Evolutionary conservation across 2,888 invertebrate genomes (phyloP).

Genomic region (Syritta pipiens): DNA sequence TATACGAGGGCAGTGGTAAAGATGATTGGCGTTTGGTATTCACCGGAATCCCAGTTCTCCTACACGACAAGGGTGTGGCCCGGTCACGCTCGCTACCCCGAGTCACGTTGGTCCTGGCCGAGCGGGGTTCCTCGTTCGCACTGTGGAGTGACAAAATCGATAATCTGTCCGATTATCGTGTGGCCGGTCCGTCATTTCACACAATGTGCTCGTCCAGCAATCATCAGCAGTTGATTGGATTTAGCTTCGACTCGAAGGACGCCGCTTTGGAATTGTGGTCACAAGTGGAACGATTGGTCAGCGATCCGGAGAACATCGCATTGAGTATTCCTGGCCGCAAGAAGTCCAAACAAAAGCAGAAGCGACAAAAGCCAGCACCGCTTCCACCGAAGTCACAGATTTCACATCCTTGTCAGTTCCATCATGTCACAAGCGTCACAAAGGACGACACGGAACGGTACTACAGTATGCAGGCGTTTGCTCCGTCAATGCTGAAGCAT

Average conservation of each 20-base stretch:
- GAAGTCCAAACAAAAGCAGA: constrained; percentile 81
- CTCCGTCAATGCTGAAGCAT: constrained; percentile 76
- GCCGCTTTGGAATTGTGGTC: constrained; percentile 86
- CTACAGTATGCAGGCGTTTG: constrained; percentile 85
- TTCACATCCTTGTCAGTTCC: constrained; percentile 91
- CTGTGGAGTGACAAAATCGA: constrained; percentile 91
- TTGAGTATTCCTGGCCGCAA: constrained; percentile 85
- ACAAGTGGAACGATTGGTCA: constrained; percentile 85
- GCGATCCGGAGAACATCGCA: constrained; percentile 89
- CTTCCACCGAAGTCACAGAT: constrained; percentile 89
- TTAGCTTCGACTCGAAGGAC: constrained; percentile 88
- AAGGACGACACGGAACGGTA: constrained; percentile 84
- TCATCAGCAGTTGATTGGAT: constrained; percentile 87
- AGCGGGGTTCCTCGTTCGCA: constrained; percentile 89
- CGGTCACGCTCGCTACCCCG: constrained; percentile 84
- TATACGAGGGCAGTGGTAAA: constrained; percentile 83
- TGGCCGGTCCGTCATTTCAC: constrained; percentile 87
- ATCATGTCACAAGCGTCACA: constrained; percentile 89
- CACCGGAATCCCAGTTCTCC: constrained; percentile 89
- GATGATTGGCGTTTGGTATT: constrained; percentile 86
- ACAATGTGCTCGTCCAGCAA: constrained; percentile 89
- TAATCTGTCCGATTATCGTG: constrained; percentile 87
- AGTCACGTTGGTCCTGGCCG: constrained; percentile 86
- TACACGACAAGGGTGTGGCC: constrained; percentile 88
- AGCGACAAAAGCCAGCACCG: constrained; percentile 81